phyloP scores from a whole-genome alignment of 1,140 invertebrate genomes.

The Euborellia annulipes region DNA sequence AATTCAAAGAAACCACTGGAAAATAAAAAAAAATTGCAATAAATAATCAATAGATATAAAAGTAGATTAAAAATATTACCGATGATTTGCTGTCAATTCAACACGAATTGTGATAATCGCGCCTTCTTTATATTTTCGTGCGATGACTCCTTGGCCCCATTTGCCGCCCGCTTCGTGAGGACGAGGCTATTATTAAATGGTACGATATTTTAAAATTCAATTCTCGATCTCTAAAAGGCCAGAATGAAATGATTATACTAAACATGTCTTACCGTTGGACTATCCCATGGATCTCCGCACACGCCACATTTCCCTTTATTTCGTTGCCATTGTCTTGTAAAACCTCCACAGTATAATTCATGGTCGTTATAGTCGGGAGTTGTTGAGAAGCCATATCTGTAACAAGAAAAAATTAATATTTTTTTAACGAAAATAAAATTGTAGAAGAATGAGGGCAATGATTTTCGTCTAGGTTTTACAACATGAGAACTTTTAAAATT shows the following conservation, averaged over 20 bases:
- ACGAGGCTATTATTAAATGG: slow-evolving; percentile 37
- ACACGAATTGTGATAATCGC: slow-evolving; percentile 52
- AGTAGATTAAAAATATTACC: not conserved
- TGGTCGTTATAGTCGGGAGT: slow-evolving; percentile 71
- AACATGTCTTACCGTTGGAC: slow-evolving; percentile 26
- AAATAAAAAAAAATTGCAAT: not conserved
- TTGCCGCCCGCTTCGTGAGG: slow-evolving; percentile 70
- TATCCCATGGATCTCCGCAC: slow-evolving; percentile 72
- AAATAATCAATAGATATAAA: too few relatives aligned
- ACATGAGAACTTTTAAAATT: too few relatives aligned
- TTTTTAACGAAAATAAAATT: too few relatives aligned
- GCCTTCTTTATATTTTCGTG: slow-evolving; percentile 50
- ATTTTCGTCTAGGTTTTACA: too few relatives aligned
- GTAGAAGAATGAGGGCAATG: too few relatives aligned
- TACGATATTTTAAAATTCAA: slow-evolving; percentile 4
- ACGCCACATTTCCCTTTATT: slow-evolving; percentile 72
- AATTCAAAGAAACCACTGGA: slow-evolving; percentile 82
- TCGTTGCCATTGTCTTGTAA: slow-evolving; percentile 52
- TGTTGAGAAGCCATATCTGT: slow-evolving; percentile 40
- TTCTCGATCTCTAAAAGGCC: too few relatives aligned
- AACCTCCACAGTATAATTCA: slow-evolving; percentile 77
- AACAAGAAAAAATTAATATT: slow-evolving; percentile 5
- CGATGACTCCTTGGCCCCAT: slow-evolving; percentile 66
- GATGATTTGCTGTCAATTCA: slow-evolving; percentile 49
- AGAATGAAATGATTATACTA: too few relatives aligned